Evolutionary conservation across 2,797 vertebrate species (phyloP).

Genomic region (Glyptemys insculpta): DNA sequence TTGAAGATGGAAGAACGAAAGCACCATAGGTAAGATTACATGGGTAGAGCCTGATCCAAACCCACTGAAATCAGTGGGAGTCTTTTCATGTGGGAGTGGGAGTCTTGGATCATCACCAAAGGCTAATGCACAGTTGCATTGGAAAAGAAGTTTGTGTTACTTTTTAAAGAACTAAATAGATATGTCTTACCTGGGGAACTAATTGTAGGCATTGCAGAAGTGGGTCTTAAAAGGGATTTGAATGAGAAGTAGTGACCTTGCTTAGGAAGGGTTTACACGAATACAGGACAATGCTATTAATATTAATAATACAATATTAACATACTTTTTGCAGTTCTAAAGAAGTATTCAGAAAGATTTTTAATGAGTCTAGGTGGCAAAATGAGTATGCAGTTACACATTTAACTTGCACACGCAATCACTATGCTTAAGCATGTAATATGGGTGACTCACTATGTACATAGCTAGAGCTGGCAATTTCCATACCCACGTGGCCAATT

Average conservation of each 20-base stretch:
- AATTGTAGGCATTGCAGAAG: not conserved
- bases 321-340: not conserved
- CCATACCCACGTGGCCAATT: not conserved
- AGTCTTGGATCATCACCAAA: not conserved
- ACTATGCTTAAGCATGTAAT: not conserved
- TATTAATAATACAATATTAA: not conserved
- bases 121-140: not conserved
- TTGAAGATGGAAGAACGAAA: not conserved
- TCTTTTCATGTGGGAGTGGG: not conserved
- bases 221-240: not conserved
- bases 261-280: not conserved
- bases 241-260: not conserved
- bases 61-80: not conserved
- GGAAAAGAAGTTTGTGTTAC: not conserved
- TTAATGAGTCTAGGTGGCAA: not conserved
- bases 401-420: not conserved
- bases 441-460: not conserved
- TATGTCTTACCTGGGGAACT: not conserved
- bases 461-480: not conserved
- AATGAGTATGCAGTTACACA: rapidly evolving
- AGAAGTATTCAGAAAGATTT: not conserved
- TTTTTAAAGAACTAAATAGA: not conserved
- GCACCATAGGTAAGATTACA: not conserved
- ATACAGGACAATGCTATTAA: not conserved
- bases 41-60: rapidly evolving